phyloP scores from a whole-genome alignment of 2,797 vertebrate genomes.

The Argentina silus region DNA sequence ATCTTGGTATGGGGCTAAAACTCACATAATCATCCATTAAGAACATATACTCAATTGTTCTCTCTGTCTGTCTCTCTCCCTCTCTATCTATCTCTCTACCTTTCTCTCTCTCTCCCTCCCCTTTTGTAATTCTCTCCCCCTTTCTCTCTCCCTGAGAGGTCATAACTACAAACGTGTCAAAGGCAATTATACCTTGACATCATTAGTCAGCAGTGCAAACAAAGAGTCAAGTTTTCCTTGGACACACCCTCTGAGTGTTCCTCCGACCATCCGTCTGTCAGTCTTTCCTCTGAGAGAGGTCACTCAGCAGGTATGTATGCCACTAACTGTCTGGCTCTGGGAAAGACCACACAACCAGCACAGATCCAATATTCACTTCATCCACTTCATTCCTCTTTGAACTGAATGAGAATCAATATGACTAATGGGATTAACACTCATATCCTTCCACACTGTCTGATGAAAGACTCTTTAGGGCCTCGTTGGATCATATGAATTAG shows the following conservation, averaged over 20 bases:
- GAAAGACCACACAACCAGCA: background rate
- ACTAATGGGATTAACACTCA: constrained; percentile 67
- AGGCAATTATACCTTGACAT: constrained; percentile 67
- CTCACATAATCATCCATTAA: background rate
- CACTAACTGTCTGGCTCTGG: background rate
- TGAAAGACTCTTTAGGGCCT: constrained; percentile 69
- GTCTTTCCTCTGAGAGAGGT: constrained; percentile 38
- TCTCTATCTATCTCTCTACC: background rate
- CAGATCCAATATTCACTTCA: constrained; percentile 39
- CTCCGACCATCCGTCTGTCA: background rate
- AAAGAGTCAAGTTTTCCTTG: constrained; percentile 51
- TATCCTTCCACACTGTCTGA: constrained; percentile 67
- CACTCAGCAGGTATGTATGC: constrained; percentile 55
- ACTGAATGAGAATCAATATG: constrained; percentile 71
- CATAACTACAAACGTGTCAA: constrained; percentile 46
- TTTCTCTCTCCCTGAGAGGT: constrained; percentile 42
- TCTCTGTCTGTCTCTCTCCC: constrained; percentile 15
- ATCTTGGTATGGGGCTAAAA: background rate
- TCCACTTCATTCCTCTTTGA: constrained; percentile 61
- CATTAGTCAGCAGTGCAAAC: constrained; percentile 68
- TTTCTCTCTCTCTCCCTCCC: constrained; percentile 10
- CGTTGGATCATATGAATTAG: constrained; percentile 67
- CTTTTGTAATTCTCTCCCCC: constrained; percentile 8
- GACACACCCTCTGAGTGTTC: constrained; percentile 56
- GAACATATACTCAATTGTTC: background rate